A percentile compares a stretch with the other conserved stretches of the same genome.
phyloP scores from a whole-genome alignment of 2,888 invertebrate genomes.

The Ophion slaviceki region DNA sequence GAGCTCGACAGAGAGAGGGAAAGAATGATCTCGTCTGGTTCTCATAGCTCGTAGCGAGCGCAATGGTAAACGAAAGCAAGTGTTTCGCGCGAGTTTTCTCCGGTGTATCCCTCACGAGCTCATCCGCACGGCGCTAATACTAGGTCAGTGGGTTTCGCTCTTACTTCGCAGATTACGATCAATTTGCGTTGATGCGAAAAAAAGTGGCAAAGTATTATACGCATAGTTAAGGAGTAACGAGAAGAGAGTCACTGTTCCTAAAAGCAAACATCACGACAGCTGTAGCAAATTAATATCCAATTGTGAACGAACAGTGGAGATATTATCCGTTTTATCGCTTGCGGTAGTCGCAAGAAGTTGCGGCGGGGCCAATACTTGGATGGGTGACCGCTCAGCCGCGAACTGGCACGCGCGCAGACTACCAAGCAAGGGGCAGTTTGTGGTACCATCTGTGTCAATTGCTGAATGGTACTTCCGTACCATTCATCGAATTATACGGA shows the following conservation, averaged over 20 bases:
- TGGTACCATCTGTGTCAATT: no score
- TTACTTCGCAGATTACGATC: slow-evolving; percentile 61
- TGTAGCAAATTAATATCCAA: slow-evolving; percentile 6
- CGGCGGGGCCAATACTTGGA: background rate
- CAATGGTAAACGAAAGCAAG: slow-evolving; percentile 60
- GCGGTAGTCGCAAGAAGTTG: background rate
- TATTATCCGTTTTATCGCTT: background rate
- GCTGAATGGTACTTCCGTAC: no score
- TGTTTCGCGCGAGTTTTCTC: slow-evolving; percentile 62
- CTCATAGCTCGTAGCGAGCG: slow-evolving; percentile 29
- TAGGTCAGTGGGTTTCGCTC: slow-evolving; percentile 65
- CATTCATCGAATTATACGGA: background rate
- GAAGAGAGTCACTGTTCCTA: slow-evolving; percentile 8
- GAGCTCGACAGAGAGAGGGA: slow-evolving; percentile 28
- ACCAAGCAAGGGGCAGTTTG: background rate
- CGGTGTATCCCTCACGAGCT: slow-evolving; percentile 25
- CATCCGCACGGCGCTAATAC: slow-evolving; percentile 29
- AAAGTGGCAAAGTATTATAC: slow-evolving; percentile 22
- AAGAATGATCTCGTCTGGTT: slow-evolving; percentile 21
- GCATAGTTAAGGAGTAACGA: slow-evolving; percentile 1
- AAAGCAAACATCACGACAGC: slow-evolving; percentile 10
- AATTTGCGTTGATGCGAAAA: slow-evolving; percentile 43
- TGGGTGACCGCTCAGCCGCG: background rate
- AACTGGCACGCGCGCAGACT: background rate
- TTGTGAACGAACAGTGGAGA: background rate